A percentile compares a stretch with the other conserved stretches of the same genome.
These are phyloP conservation scores for Candoia aspera DNA, from an alignment of 2,113 vertebrate species.

Conservation along the genomic window DNA sequence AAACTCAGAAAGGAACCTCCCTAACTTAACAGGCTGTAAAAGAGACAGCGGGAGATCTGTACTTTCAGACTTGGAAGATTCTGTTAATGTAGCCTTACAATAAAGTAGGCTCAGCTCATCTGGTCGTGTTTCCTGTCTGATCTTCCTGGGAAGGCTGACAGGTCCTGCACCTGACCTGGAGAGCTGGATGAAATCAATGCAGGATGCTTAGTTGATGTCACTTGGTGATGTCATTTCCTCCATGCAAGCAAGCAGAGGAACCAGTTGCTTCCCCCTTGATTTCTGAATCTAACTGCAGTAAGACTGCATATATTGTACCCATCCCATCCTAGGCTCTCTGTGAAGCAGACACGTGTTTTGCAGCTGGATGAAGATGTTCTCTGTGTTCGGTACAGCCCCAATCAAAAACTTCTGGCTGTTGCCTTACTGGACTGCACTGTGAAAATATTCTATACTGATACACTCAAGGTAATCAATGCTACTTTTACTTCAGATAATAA, in stretches of 20 bases:
- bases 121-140: no score
- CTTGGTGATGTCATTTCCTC: background rate
- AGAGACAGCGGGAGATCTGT: no score
- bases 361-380: slow-evolving; percentile 94
- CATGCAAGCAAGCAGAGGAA: background rate
- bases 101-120: no score
- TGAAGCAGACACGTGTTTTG: slow-evolving; percentile 86
- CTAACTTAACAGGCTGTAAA: no score
- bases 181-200: background rate
- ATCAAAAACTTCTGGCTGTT: slow-evolving; percentile 86
- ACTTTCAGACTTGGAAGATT: no score
- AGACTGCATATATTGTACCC: background rate
- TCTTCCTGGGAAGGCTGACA: no score
- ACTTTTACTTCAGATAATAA: background rate
- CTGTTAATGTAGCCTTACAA: no score
- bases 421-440: slow-evolving; percentile 94
- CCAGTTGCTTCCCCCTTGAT: background rate
- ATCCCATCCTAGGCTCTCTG: slow-evolving; percentile 75
- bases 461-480: slow-evolving; percentile 83
- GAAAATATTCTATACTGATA: slow-evolving; percentile 93
- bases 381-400: slow-evolving; percentile 88
- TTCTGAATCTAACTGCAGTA: background rate
- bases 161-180: background rate
- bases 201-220: background rate
- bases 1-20: no score